These are phyloP conservation scores for Pangasius krempfi DNA, from an alignment of 2,797 vertebrate species.

Conservation along the genomic window DNA sequence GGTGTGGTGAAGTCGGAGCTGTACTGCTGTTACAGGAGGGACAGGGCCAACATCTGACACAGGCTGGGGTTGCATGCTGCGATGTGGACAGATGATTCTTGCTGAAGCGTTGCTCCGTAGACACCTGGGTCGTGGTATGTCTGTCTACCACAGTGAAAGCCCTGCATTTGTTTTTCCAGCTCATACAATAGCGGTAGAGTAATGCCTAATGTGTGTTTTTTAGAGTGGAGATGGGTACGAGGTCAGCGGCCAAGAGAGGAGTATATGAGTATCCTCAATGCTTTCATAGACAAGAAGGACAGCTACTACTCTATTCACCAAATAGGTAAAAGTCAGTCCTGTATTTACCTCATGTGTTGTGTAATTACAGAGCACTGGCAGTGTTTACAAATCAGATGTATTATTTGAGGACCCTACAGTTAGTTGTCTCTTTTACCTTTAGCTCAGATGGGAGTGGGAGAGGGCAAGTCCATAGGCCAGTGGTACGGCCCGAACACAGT, in stretches of 20 bases:
- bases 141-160: background rate
- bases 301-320: conserved; percentile 99
- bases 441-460: conserved; percentile 99
- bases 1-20: background rate
- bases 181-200: background rate
- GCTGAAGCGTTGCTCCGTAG: conserved; percentile 90
- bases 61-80: conserved; percentile 98
- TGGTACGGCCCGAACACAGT: conserved; percentile 99
- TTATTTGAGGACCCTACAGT: conserved; percentile 10
- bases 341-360: background rate
- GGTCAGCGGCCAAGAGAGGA: conserved; percentile 84
- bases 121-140: conserved; percentile 91
- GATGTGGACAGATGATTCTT: conserved; percentile 99
- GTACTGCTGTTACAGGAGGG: conserved; percentile 79
- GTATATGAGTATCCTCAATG: conserved; percentile 89
- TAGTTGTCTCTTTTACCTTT: conserved; percentile 47
- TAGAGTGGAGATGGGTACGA: conserved; percentile 93
- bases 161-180: background rate
- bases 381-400: background rate
- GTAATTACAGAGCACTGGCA: background rate
- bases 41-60: conserved; percentile 96
- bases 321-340: conserved; percentile 81
- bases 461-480: conserved; percentile 97
- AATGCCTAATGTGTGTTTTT: background rate
- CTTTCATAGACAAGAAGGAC: conserved; percentile 98